Percentiles rank a stretch among this genome's conserved stretches.
phyloP scores from a whole-genome alignment of 2,113 vertebrate species.

The Vicugna pacos region DNA sequence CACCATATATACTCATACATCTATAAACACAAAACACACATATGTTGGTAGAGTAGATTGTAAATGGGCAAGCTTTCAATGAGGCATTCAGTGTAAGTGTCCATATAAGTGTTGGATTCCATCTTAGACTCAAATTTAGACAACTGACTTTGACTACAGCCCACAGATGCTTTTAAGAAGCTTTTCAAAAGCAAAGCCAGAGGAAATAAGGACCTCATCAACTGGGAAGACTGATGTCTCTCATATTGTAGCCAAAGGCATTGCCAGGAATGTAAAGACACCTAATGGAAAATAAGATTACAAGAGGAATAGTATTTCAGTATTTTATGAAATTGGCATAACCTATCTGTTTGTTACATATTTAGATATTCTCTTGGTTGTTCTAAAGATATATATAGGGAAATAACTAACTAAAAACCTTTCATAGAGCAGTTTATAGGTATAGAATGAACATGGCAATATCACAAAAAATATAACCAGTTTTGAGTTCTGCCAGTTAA shows the following conservation, averaged over 20 bases:
- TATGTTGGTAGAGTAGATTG: neutral
- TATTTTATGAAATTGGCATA: conserved; percentile 32
- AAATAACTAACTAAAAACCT: conserved; percentile 25
- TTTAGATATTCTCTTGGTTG: conserved; percentile 14
- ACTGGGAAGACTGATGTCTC: neutral
- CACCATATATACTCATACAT: neutral
- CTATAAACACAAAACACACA: neutral
- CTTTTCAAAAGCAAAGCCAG: conserved; percentile 22
- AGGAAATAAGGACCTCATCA: conserved; percentile 18
- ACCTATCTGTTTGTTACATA: neutral
- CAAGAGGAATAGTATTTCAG: neutral
- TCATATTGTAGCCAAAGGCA: neutral
- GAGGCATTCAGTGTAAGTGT: neutral
- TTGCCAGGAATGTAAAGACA: conserved; percentile 19
- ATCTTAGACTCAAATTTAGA: neutral
- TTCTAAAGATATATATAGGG: neutral
- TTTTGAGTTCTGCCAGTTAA: neutral
- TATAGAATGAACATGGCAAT: neutral
- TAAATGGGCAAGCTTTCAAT: neutral
- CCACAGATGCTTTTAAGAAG: neutral
- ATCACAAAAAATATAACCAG: neutral
- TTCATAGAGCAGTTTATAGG: neutral
- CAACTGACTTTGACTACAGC: neutral
- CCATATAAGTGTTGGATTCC: conserved; percentile 17
- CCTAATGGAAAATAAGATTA: neutral